Evolutionary conservation across 2,113 vertebrate species (phyloP).

Genomic region (Sialia sialis): DNA sequence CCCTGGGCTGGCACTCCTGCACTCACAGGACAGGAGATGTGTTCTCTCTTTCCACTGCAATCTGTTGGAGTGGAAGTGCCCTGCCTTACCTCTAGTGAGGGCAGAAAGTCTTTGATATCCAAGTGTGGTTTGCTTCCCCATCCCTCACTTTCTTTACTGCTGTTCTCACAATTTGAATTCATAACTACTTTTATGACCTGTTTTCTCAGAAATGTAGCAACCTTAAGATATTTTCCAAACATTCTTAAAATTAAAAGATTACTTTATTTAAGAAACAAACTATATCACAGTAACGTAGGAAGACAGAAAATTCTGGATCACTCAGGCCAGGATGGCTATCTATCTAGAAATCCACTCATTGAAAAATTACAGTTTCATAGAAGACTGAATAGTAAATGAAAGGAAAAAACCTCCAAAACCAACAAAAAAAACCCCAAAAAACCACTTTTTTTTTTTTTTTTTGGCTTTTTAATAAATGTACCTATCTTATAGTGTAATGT

Average conservation of each 20-base stretch:
- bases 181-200: background rate
- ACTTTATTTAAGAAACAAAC: background rate
- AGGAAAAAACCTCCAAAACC: accelerated
- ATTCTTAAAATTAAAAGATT: background rate
- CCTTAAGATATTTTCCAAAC: background rate
- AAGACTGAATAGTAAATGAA: background rate
- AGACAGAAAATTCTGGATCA: background rate
- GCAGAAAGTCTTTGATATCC: background rate
- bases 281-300: background rate
- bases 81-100: background rate
- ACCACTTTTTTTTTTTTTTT: background rate
- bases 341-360: background rate
- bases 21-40: background rate
- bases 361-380: background rate
- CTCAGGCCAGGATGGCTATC: background rate
- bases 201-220: background rate
- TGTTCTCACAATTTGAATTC: background rate
- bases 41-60: background rate
- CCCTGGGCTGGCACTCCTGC: background rate
- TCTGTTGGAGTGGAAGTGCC: background rate
- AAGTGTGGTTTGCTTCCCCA: background rate
- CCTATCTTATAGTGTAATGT: background rate
- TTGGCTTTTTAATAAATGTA: background rate
- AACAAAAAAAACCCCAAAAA: background rate
- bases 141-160: background rate